Percentiles rank a stretch among this genome's conserved stretches.
Evolutionary conservation across 2,888 invertebrate genomes (phyloP).

Genomic region (Chalcis sispes): DNA sequence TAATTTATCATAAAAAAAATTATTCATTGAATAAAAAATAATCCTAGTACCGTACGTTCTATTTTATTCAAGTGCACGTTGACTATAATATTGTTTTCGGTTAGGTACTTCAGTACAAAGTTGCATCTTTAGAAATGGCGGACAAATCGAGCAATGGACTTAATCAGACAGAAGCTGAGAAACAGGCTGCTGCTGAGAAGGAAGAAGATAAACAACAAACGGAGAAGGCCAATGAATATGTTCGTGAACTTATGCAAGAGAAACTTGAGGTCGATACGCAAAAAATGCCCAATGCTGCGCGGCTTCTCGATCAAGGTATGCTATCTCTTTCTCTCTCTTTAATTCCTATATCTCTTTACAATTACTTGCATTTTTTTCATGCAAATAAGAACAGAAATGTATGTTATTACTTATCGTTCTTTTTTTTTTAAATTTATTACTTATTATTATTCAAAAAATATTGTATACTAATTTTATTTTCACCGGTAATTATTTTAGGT

Average conservation of each 20-base stretch:
- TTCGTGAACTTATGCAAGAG: slow-evolving; percentile 84
- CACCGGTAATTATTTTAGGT: no score
- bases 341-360: no score
- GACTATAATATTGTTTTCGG: not conserved
- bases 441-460: no score
- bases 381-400: no score
- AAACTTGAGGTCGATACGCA: slow-evolving; percentile 80
- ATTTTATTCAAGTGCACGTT: not conserved
- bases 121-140: slow-evolving; percentile 41
- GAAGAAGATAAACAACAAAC: slow-evolving; percentile 79
- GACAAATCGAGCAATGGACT: slow-evolving; percentile 42
- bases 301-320: slow-evolving; percentile 86
- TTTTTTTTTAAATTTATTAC: no score
- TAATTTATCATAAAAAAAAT: no score
- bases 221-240: slow-evolving; percentile 87
- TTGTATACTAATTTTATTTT: no score
- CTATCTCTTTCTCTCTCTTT: not conserved
- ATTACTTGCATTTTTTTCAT: no score
- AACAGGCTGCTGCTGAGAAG: slow-evolving; percentile 73
- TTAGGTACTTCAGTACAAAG: no score
- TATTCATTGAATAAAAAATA: no score
- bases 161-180: slow-evolving; percentile 33
- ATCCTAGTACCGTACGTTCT: not conserved
- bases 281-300: slow-evolving; percentile 83
- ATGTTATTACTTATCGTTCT: no score